These are phyloP conservation scores for Salpingus planirostris DNA, from an alignment of 2,888 invertebrate species.

Conservation along the genomic window DNA sequence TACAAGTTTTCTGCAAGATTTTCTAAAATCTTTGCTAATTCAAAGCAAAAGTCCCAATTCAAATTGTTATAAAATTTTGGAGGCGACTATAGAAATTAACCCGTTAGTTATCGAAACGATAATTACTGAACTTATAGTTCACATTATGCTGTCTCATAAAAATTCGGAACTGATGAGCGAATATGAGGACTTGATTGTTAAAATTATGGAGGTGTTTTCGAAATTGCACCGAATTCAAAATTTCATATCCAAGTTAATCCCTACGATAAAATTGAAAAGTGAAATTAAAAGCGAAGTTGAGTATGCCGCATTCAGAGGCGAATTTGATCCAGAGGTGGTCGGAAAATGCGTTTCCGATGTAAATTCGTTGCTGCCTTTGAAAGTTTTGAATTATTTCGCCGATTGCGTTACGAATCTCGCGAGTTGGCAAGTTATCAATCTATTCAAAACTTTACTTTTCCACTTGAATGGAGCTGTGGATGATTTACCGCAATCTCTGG, in stretches of 20 bases:
- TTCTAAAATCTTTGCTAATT: constrained; percentile 25
- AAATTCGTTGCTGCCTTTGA: background rate
- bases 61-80: constrained; percentile 27
- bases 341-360: background rate
- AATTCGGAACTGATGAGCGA: constrained; percentile 16
- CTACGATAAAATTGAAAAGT: constrained; percentile 19
- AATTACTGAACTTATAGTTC: constrained; percentile 27
- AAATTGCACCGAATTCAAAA: constrained; percentile 35
- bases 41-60: constrained; percentile 20
- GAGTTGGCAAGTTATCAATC: constrained; percentile 34
- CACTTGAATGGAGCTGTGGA: constrained; percentile 28
- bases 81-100: constrained; percentile 27
- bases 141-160: constrained; percentile 23
- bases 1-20: constrained; percentile 26
- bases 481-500: constrained; percentile 18
- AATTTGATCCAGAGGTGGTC: background rate
- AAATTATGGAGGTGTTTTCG: constrained; percentile 32
- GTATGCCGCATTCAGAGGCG: no score
- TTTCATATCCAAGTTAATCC: constrained; percentile 33
- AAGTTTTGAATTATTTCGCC: constrained; percentile 29
- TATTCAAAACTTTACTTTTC: constrained; percentile 33
- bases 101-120: constrained; percentile 32
- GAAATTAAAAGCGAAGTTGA: background rate
- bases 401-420: constrained; percentile 28
- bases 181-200: constrained; percentile 28